A percentile compares a stretch with the other conserved stretches of the same genome.
Conservation (phyloP, 2,888 invertebrate species). For the Lepetodrilus schrolli region DNA sequence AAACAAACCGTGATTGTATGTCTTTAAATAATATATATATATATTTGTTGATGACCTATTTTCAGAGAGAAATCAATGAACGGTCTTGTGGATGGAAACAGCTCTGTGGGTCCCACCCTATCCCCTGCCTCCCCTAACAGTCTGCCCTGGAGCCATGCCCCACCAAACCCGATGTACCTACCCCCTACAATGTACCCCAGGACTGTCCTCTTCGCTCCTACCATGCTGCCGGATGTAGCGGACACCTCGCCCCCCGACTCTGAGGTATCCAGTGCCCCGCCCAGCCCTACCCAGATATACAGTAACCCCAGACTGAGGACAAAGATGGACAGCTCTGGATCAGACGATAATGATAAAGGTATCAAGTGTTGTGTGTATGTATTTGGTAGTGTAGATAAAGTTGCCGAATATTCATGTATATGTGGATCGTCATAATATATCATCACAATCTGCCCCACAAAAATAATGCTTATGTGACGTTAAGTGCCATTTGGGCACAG, state of each 20-base stretch:
- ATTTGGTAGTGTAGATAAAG: no score
- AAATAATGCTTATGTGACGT: no score
- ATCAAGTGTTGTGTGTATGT: no score
- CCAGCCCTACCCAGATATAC: slow-evolving; percentile 49
- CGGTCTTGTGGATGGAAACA: slow-evolving; percentile 27
- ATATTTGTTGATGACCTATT: neutral
- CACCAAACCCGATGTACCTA: neutral
- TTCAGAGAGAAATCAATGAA: slow-evolving; percentile 16
- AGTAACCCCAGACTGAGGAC: slow-evolving; percentile 21
- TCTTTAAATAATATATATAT: neutral
- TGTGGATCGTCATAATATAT: no score
- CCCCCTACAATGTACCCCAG: neutral
- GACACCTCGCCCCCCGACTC: slow-evolving; percentile 61
- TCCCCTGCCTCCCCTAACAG: slow-evolving; percentile 13
- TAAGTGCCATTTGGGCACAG: no score
- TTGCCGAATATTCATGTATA: no score
- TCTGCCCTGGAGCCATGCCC: slow-evolving; percentile 3
- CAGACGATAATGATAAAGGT: slow-evolving; percentile 60
- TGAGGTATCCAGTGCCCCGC: slow-evolving; percentile 59
- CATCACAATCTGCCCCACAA: no score
- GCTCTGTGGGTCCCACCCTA: neutral
- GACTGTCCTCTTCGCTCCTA: slow-evolving; percentile 10
- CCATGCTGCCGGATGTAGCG: slow-evolving; percentile 43
- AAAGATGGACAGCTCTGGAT: slow-evolving; percentile 49
- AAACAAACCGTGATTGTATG: neutral